phyloP scores from a whole-genome alignment of 2,888 invertebrate genomes.

The Vanessa cardui region DNA sequence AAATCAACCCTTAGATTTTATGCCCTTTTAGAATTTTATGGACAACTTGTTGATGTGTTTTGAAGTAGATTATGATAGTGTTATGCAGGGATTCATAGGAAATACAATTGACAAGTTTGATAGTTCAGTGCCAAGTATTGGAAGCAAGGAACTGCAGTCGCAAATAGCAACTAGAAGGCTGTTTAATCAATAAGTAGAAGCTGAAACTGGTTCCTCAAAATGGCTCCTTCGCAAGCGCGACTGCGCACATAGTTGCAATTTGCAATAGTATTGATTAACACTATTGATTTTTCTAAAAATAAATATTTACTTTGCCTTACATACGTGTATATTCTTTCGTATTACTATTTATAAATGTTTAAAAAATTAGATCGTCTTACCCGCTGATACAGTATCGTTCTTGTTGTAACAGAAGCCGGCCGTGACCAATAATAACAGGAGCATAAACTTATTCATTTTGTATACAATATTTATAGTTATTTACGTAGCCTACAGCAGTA shows the following conservation, averaged over 20 bases:
- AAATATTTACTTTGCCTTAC: not conserved
- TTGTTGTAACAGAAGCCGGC: slow-evolving; percentile 48
- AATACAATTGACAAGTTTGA: no score
- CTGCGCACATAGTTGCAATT: slow-evolving; percentile 10
- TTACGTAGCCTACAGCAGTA: no score
- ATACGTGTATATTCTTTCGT: not conserved
- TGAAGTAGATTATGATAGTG: no score
- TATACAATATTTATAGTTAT: not conserved
- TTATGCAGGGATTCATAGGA: no score
- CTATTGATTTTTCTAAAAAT: slow-evolving; percentile 14
- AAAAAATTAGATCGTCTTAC: slow-evolving; percentile 41
- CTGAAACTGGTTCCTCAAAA: slow-evolving; percentile 7
- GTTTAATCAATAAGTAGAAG: not conserved
- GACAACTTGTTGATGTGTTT: no score
- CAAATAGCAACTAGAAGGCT: not conserved
- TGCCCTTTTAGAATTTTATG: no score
- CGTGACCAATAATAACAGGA: slow-evolving; percentile 46
- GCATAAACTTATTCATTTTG: slow-evolving; percentile 28
- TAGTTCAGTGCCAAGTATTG: no score
- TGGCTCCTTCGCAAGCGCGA: slow-evolving; percentile 6
- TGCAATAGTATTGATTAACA: slow-evolving; percentile 7
- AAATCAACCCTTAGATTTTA: no score
- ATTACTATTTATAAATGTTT: not conserved
- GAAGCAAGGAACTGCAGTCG: no score
- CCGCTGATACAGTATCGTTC: slow-evolving; percentile 49